Evolutionary conservation across 2,113 vertebrate genomes (phyloP).

Genomic region (Microcebus lehilahytsara): DNA sequence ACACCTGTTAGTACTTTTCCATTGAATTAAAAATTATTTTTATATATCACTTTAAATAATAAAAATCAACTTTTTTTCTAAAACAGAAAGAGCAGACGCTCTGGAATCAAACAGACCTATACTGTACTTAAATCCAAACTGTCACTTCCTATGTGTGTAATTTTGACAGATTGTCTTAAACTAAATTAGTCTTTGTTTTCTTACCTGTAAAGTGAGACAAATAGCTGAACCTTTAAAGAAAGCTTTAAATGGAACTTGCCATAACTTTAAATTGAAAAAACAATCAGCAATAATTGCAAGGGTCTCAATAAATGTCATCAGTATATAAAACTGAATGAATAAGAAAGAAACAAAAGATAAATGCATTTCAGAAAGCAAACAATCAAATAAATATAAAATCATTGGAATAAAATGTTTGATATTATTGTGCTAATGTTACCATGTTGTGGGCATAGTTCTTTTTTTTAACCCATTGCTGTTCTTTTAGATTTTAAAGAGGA

Average conservation of each 20-base stretch:
- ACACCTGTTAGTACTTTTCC: background rate
- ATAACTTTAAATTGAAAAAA: background rate
- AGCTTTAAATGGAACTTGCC: background rate
- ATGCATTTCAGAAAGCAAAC: background rate
- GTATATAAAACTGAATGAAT: background rate
- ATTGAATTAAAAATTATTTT: background rate
- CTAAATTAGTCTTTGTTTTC: background rate
- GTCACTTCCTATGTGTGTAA: background rate
- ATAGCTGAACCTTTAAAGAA: background rate
- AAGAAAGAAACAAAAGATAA: background rate
- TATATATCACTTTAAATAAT: background rate
- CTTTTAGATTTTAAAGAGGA: constrained; percentile 38
- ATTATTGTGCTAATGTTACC: background rate
- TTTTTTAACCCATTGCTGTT: background rate
- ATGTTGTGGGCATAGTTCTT: background rate
- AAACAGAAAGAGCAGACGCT: background rate
- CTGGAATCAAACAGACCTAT: background rate
- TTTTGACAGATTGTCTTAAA: background rate
- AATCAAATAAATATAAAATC: background rate
- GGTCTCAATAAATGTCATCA: background rate
- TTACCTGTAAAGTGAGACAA: background rate
- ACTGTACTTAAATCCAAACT: background rate
- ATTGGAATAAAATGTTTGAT: background rate
- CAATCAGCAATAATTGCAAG: background rate
- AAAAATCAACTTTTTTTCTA: background rate